phyloP scores from a whole-genome alignment of 2,797 vertebrate species.

The Mycteria americana region DNA sequence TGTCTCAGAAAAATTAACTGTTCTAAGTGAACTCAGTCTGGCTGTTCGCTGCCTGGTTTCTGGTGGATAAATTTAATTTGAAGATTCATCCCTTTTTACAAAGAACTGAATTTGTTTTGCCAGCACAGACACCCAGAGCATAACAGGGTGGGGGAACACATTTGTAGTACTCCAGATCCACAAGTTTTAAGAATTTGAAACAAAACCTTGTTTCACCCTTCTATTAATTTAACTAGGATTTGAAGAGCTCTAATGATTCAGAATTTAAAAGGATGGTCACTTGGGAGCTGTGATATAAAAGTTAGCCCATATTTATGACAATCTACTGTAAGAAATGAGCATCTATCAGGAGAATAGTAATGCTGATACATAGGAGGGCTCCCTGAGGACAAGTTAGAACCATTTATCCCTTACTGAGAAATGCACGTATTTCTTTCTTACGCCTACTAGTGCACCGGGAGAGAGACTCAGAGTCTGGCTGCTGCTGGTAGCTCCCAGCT shows the following conservation, averaged over 20 bases:
- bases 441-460: background rate
- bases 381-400: constrained; percentile 46
- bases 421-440: constrained; percentile 41
- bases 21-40: background rate
- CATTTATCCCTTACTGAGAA: constrained; percentile 15
- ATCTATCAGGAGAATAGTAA: background rate
- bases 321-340: background rate
- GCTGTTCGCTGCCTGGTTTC: background rate
- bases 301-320: constrained; percentile 6
- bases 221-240: constrained; percentile 11
- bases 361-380: constrained; percentile 2
- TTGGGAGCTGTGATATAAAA: constrained; percentile 15
- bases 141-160: background rate
- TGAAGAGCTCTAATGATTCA: constrained; percentile 12
- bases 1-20: background rate
- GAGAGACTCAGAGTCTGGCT: background rate
- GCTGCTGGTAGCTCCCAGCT: constrained; percentile 24
- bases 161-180: background rate
- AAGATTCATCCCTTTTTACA: background rate
- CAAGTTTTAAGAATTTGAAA: background rate
- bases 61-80: background rate
- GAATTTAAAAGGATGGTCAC: constrained; percentile 13
- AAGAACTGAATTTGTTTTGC: background rate
- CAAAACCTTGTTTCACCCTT: background rate
- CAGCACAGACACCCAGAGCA: background rate